Evolutionary conservation across 2,888 invertebrate species (phyloP).

Genomic region (Melolontha melolontha): DNA sequence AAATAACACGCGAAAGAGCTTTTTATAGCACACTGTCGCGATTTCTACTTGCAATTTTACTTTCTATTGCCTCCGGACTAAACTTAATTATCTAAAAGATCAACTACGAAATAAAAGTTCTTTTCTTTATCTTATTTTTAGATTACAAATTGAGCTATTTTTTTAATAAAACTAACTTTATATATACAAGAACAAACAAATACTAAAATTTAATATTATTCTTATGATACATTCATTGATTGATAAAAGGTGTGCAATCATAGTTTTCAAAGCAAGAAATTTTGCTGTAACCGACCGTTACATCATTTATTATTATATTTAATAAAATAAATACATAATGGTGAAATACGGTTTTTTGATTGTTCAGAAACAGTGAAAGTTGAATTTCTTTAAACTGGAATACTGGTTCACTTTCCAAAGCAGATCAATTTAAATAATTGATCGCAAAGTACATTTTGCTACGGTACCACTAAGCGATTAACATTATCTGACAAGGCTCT

Average conservation of each 20-base stretch:
- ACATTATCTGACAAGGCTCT: background rate
- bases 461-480: constrained; percentile 11
- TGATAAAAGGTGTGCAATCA: no score
- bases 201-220: no score
- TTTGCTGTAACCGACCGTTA: no score
- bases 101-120: no score
- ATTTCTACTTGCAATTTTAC: constrained; percentile 24
- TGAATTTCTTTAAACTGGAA: constrained; percentile 26
- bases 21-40: constrained; percentile 29
- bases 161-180: no score
- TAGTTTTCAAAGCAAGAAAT: no score
- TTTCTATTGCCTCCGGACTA: constrained; percentile 29
- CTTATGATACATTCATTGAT: no score
- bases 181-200: no score
- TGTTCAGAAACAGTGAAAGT: constrained; percentile 33
- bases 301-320: no score
- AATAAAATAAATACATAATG: constrained; percentile 8
- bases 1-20: constrained; percentile 19
- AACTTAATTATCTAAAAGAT: background rate
- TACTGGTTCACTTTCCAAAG: constrained; percentile 32
- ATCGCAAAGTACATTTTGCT: constrained; percentile 5
- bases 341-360: constrained; percentile 12
- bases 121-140: no score
- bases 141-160: no score
- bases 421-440: constrained; percentile 22